Conservation (phyloP, 1,140 invertebrate species). For the Melipona quadrifasciata region DNA sequence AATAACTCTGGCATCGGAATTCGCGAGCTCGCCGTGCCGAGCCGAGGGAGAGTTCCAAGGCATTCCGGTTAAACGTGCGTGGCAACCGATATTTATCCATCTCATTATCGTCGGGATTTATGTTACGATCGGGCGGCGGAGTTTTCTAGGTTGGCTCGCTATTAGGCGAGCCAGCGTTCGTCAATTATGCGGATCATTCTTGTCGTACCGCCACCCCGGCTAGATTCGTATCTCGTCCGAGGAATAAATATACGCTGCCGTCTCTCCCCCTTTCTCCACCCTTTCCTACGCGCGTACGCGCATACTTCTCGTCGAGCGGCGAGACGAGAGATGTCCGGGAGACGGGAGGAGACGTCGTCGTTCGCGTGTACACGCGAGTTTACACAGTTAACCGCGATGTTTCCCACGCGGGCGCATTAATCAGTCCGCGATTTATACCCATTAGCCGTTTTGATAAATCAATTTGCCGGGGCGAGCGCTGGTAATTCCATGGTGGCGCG, state of each 20-base stretch:
- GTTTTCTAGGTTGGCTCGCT: constrained; percentile 54
- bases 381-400: constrained; percentile 1
- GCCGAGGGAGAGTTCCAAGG: constrained; percentile 53
- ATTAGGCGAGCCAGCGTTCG: constrained; percentile 59
- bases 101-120: constrained; percentile 73
- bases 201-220: constrained; percentile 38
- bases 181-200: constrained; percentile 70
- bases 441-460: constrained; percentile 68
- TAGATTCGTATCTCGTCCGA: constrained; percentile 54
- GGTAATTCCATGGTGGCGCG: constrained; percentile 21
- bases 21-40: neutral
- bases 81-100: constrained; percentile 72
- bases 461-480: constrained; percentile 51
- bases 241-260: constrained; percentile 44
- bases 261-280: neutral
- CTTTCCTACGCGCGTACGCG: too few relatives aligned
- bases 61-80: constrained; percentile 67
- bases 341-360: neutral
- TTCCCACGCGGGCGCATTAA: constrained; percentile 52
- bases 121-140: constrained; percentile 57
- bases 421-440: constrained; percentile 65
- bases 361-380: neutral
- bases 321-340: neutral
- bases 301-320: neutral
- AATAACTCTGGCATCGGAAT: constrained; percentile 60